Conservation (phyloP, 2,888 invertebrate species). For the Neoaliturus tenellus region DNA sequence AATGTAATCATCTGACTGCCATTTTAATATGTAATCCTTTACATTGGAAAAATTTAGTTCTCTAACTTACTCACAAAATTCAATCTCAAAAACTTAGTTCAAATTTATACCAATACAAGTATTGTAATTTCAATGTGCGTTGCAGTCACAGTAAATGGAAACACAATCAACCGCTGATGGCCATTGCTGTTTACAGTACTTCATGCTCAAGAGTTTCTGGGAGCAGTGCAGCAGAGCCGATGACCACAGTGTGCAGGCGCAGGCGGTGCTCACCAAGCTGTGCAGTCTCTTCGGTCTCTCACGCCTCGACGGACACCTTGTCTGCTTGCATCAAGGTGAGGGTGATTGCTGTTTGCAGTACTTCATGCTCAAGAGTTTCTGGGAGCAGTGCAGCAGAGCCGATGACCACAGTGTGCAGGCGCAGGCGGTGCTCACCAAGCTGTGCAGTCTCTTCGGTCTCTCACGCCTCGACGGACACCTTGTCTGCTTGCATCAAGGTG, state of each 20-base stretch:
- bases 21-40: too few relatives aligned
- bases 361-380: constrained; percentile 73
- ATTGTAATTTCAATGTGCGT: constrained; percentile 77
- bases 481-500: constrained; percentile 83
- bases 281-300: too few relatives aligned
- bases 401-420: constrained; percentile 74
- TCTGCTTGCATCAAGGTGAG: too few relatives aligned
- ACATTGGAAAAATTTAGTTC: too few relatives aligned
- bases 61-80: too few relatives aligned
- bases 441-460: constrained; percentile 81
- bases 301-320: too few relatives aligned
- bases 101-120: constrained; percentile 73
- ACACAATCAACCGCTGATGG: constrained; percentile 82
- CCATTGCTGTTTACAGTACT: too few relatives aligned
- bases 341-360: constrained; percentile 71
- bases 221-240: too few relatives aligned
- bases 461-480: constrained; percentile 85
- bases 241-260: too few relatives aligned
- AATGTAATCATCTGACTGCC: too few relatives aligned
- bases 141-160: constrained; percentile 83
- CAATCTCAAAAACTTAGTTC: constrained; percentile 69
- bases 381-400: constrained; percentile 70
- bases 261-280: too few relatives aligned
- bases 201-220: too few relatives aligned
- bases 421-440: constrained; percentile 74